Base-by-base conservation (phyloP, 2,888 invertebrate genomes). In the Cerastis leucographa region DNA sequence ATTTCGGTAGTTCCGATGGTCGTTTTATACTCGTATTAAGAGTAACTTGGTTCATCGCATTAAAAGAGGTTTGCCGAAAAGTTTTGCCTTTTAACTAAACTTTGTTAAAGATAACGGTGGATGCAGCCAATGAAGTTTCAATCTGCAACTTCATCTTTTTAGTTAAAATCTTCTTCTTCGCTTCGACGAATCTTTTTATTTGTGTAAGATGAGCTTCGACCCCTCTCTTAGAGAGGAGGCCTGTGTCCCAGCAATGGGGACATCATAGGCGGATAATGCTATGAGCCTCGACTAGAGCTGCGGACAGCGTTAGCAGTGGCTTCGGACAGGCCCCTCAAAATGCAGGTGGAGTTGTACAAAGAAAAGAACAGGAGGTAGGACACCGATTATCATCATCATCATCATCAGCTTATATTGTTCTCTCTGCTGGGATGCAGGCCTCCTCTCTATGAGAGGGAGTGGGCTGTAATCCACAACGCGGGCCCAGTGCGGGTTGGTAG, bases 41-140 rank as follows among this genome's bases (percentile, higher is more conserved):
- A 56, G 25, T 56, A 29, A 56, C 56, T 78, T 62, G 6, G n/a
- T 44, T 56, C 35, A 59, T 49, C 12, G 49, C 42, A 51, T 77
- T 42, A 62, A 79, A 74, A 56, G 42, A n/a, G 46, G 22, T 74
- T 64, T 17, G 7, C n/a, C 25, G 67, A 14, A 62, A 79, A 68
- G 29, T 79, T 71, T 22, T 2, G 11, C 42, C 14, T 22, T 68
- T 56, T 42, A 40, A 64, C 14, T 54, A 42, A 78, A 78, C n/a
- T 74, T 67, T 54, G 19, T 54, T 44, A 46, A 71, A 71, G 77
- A 64, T 78, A 74, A 67, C 46, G 44, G 1, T 54, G 40, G 29
- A 78, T 73, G 73, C 73, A 67, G 35, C 78, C 42, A 51, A 35
- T 78, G 56, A 22, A 78, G 35, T 72, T 77, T 22, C 25, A 49